These are phyloP conservation scores for Amia ocellicauda DNA, from an alignment of 2,113 vertebrate species.

Conservation along the genomic window DNA sequence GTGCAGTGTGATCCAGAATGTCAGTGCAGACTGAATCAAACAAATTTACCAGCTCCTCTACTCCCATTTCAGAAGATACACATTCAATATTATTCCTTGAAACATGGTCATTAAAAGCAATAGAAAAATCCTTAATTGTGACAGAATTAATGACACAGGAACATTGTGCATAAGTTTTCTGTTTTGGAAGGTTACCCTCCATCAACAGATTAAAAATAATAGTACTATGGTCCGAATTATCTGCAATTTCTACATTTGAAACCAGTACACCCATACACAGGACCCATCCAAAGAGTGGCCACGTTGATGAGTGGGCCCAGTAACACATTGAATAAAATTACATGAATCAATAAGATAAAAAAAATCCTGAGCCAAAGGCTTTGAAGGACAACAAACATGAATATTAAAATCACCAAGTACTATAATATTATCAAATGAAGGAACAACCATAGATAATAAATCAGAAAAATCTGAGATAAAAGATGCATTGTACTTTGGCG, in stretches of 20 bases:
- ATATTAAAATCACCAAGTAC: too few species aligned
- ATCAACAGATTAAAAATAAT: too few species aligned
- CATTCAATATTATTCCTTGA: too few species aligned
- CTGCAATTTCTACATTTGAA: too few species aligned
- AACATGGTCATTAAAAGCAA: too few species aligned
- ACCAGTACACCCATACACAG: too few species aligned
- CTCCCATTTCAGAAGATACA: too few species aligned
- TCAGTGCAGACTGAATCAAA: conserved; percentile 1
- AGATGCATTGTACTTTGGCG: neutral
- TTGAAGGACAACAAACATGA: neutral
- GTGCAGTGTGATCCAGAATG: neutral
- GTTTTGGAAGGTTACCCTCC: too few species aligned
- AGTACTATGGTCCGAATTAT: too few species aligned
- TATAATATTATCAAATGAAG: neutral
- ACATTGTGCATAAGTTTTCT: too few species aligned
- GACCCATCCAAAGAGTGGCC: neutral
- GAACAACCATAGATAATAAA: neutral
- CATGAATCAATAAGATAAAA: neutral
- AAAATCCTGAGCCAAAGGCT: neutral
- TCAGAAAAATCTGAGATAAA: neutral
- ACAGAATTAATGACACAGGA: too few species aligned
- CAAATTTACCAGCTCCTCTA: neutral
- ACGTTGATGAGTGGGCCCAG: neutral
- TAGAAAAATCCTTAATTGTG: too few species aligned
- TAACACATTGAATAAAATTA: neutral